Evolutionary conservation across 1,140 invertebrate genomes (phyloP), one percentile per base, ranked within the genome.

Genomic region (Halesus radiatus): DNA sequence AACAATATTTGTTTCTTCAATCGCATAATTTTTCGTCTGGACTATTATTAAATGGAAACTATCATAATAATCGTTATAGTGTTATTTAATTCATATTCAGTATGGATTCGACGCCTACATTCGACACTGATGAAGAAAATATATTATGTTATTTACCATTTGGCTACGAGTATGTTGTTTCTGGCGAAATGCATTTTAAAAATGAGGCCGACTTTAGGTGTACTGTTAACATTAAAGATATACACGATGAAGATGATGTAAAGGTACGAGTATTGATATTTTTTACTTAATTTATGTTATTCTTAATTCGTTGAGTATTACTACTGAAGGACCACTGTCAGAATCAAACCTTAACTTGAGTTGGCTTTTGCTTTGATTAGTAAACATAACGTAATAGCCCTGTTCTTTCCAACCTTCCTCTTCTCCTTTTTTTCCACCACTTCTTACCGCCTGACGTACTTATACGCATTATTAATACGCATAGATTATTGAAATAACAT

Each of bases 181-280:
- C 74, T 68, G 81, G 81, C 10, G 75, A 80, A 29, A 54, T 37
- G 23, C 53, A 80, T 75, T 83, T 62, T 78, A 73, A 29, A 50
- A 78, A 80, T 76, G 81, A 83, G 75, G 75, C 79, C 26, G 76
- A 83, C 26, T 83, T 83, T 66, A 58, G 37, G 45, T 83, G 81
- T 54, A 78, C 56, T 1, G n/a, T 83, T 10, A 83, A 83, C 37
- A 83, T 80, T 20, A 80, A 72, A 66, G 75, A 80, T 60, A 58
- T 83, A 23, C 60, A 80, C 10, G 68, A 76, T 50, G 81, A 83
- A 78, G 68, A 83, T n/a, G 78, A 80, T 58, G 81, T 77, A 1
- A 83, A 80, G 78, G 81, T 80, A 79, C 37, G 15, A 76, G 16
- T 26, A 26, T 4, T 73, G 22, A 52, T 74, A 29, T 50, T 32